Evolutionary conservation across 2,797 vertebrate genomes (phyloP).

Genomic region (Onychomys torridus): DNA sequence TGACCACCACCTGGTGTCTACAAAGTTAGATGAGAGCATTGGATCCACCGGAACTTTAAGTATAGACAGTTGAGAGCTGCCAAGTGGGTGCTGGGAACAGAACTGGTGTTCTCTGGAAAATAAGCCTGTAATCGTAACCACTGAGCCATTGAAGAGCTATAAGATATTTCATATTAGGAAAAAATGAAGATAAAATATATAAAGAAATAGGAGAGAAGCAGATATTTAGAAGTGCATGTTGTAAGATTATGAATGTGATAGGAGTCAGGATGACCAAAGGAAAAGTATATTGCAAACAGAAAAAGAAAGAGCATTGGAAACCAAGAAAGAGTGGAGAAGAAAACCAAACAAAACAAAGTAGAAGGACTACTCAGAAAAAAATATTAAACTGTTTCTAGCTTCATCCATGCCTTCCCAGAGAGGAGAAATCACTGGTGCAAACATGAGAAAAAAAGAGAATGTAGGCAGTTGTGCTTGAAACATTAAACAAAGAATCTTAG

Average conservation of each 20-base stretch:
- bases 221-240: neutral
- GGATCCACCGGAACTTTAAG: neutral
- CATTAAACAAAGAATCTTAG: neutral
- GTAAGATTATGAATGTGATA: neutral
- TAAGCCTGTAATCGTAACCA: neutral
- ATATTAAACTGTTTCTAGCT: neutral
- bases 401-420: neutral
- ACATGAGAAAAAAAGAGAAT: neutral
- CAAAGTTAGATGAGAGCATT: neutral
- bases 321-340: neutral
- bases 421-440: neutral
- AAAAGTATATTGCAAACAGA: neutral
- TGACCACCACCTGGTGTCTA: neutral
- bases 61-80: neutral
- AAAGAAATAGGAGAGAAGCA: neutral
- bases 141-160: neutral
- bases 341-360: neutral
- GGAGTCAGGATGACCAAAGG: neutral
- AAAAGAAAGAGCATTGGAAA: neutral
- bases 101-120: neutral
- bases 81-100: neutral
- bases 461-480: no score
- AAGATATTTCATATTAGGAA: neutral
- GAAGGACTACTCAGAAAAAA: neutral
- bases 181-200: neutral